These are phyloP conservation scores for Dasyurus viverrinus DNA, from an alignment of 2,113 vertebrate genomes.

Conservation along the genomic window DNA sequence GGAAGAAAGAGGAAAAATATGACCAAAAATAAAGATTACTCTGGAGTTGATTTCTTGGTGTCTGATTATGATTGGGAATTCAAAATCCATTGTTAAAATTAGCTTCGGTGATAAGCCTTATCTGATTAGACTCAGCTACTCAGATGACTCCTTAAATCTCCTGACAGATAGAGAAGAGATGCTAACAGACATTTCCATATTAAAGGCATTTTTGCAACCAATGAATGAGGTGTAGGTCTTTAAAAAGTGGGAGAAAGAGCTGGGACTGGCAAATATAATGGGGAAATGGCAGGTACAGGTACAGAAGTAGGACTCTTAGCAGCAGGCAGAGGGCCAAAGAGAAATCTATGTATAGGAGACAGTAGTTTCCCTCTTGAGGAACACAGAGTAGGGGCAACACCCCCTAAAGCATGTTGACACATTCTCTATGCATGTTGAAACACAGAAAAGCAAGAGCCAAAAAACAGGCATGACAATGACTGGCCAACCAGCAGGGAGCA, in stretches of 20 bases:
- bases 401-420: background rate
- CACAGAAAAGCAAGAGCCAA: background rate
- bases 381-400: background rate
- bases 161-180: background rate
- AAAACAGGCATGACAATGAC: background rate
- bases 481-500: background rate
- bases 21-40: slow-evolving; percentile 40
- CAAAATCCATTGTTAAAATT: slow-evolving; percentile 57
- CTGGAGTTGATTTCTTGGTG: slow-evolving; percentile 42
- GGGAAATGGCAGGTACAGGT: background rate
- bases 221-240: background rate
- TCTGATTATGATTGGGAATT: slow-evolving; percentile 53
- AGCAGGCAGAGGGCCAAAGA: background rate
- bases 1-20: background rate
- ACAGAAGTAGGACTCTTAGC: background rate
- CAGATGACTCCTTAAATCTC: slow-evolving; percentile 22
- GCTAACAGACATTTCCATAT: background rate
- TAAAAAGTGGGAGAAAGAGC: background rate
- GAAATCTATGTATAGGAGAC: background rate
- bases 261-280: background rate
- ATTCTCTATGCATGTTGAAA: background rate
- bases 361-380: background rate
- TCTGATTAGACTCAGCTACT: slow-evolving; percentile 56
- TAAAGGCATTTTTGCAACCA: background rate
- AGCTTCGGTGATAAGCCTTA: slow-evolving; percentile 63